phyloP scores from a whole-genome alignment of 2,113 vertebrate species.

The Mugil cephalus region DNA sequence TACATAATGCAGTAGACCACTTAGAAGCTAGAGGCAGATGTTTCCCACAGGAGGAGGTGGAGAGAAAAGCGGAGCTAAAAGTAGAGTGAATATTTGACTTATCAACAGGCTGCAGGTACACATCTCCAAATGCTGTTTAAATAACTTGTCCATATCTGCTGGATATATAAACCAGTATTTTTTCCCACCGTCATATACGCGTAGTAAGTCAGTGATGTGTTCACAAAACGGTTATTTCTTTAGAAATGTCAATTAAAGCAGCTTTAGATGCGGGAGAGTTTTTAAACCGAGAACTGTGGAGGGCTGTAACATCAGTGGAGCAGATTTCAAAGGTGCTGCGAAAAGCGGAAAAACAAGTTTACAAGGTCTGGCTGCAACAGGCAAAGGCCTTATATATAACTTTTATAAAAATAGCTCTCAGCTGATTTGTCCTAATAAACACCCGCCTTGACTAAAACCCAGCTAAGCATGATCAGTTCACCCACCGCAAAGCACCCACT shows the following conservation, averaged over 20 bases:
- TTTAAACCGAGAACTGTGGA: neutral
- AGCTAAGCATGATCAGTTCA: slow-evolving; percentile 62
- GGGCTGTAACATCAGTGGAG: slow-evolving; percentile 8
- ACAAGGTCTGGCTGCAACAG: neutral
- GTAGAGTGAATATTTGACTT: neutral
- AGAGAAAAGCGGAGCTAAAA: neutral
- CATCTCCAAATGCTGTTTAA: no score
- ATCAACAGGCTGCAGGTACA: no score
- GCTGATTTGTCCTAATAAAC: slow-evolving; percentile 66
- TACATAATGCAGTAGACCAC: neutral
- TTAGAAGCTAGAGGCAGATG: neutral
- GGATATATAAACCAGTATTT: no score
- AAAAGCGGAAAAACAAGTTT: slow-evolving; percentile 13
- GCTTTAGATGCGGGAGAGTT: neutral
- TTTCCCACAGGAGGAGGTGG: neutral
- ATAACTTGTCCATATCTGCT: no score
- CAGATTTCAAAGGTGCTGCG: slow-evolving; percentile 14
- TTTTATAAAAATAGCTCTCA: slow-evolving; percentile 37
- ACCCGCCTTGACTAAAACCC: slow-evolving; percentile 55
- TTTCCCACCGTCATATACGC: no score
- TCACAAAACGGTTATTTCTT: neutral
- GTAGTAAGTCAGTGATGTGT: neutral
- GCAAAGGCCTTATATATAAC: slow-evolving; percentile 9
- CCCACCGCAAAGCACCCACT: slow-evolving; percentile 41
- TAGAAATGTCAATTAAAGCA: neutral